Evolutionary conservation across 2,888 invertebrate species (phyloP).

Genomic region (Augiades crinisus): DNA sequence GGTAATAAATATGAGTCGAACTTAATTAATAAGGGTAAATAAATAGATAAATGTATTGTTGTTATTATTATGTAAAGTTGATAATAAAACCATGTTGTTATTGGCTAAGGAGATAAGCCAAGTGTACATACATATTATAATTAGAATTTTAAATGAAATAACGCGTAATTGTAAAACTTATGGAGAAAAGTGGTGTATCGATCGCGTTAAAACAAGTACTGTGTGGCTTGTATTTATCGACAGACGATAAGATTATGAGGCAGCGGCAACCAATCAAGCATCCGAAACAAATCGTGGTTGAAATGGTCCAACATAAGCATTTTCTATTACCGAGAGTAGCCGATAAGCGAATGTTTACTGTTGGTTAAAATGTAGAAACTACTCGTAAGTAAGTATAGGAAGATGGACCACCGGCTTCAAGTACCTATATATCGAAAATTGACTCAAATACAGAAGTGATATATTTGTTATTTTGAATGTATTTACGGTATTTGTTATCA

Average conservation of each 20-base stretch:
- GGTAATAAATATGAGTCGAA: background rate
- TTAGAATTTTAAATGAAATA: background rate
- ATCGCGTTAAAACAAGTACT: conserved; percentile 47
- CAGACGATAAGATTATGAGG: conserved; percentile 65
- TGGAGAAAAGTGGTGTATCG: conserved; percentile 42
- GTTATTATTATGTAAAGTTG: background rate
- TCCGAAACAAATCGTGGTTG: conserved; percentile 31
- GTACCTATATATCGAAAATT: no score
- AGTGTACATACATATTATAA: no score
- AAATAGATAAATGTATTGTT: background rate
- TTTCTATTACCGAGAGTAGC: background rate
- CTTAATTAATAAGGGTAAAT: background rate
- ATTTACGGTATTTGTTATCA: no score
- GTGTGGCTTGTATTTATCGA: conserved; percentile 62
- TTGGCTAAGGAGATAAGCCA: no score
- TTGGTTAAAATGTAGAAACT: no score
- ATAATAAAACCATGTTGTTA: background rate
- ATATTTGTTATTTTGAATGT: no score
- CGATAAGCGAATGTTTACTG: no score
- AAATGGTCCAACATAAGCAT: background rate
- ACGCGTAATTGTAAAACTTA: conserved; percentile 18
- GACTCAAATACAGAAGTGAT: no score
- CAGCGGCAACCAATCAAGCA: conserved; percentile 51
- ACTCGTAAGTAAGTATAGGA: no score
- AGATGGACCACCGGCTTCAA: no score